phyloP scores from a whole-genome alignment of 2,113 vertebrate species.

The Nyctibius bracteatus region DNA sequence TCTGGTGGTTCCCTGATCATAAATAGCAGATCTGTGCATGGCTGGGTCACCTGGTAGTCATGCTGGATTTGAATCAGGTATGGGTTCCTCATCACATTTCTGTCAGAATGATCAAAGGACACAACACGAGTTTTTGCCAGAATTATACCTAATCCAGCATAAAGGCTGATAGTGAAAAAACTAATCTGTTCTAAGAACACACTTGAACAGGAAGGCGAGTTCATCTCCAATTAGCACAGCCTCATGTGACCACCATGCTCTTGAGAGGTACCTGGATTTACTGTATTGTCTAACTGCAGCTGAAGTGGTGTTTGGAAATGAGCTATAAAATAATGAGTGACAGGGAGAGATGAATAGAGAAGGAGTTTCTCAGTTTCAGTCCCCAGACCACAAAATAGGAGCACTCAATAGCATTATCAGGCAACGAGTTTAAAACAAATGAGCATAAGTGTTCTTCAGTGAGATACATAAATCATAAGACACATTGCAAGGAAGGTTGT shows the following conservation, averaged over 20 bases:
- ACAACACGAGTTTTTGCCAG: not conserved
- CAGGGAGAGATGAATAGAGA: not conserved
- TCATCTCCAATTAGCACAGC: not conserved
- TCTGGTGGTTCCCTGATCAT: not conserved
- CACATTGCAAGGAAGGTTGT: fast-evolving
- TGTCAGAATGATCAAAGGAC: not conserved
- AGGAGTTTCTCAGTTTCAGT: not conserved
- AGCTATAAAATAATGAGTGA: not conserved
- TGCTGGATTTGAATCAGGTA: not conserved
- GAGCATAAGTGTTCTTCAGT: not conserved
- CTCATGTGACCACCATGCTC: not conserved
- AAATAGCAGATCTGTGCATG: not conserved
- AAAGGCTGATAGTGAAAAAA: not conserved
- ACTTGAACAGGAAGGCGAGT: not conserved
- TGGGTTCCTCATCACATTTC: not conserved
- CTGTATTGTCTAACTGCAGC: not conserved
- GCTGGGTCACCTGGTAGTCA: not conserved
- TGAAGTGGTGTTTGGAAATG: not conserved
- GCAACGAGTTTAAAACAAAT: not conserved
- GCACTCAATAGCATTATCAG: not conserved
- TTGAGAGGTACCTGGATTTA: not conserved
- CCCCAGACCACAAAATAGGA: not conserved
- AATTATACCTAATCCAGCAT: not conserved
- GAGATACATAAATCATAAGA: not conserved
- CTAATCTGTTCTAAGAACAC: not conserved